Conservation (phyloP, 2,888 invertebrate genomes). For the Rhorus exstirpatorius region DNA sequence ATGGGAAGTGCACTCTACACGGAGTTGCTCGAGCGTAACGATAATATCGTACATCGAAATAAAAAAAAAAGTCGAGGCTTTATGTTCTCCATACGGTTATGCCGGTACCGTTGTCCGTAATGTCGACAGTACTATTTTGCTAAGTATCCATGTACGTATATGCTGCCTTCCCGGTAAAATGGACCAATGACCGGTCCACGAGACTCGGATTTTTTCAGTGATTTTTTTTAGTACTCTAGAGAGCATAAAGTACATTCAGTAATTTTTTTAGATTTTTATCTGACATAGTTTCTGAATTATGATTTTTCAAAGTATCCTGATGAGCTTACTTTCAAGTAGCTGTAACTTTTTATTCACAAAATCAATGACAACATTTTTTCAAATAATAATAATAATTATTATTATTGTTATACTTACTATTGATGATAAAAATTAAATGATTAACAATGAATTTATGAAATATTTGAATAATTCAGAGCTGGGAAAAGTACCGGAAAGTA, state of each 20-base stretch:
- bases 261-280: conserved; percentile 17
- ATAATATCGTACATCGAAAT: conserved; percentile 51
- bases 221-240: background rate
- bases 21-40: conserved; percentile 60
- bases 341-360: background rate
- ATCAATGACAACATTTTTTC: too few relatives aligned
- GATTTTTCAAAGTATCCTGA: background rate
- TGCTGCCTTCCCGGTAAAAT: conserved; percentile 1
- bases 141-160: conserved; percentile 13
- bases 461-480: too few relatives aligned
- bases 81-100: conserved; percentile 44
- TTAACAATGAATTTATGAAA: too few relatives aligned
- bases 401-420: too few relatives aligned
- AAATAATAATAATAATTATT: too few relatives aligned
- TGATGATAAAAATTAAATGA: too few relatives aligned
- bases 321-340: too few relatives aligned
- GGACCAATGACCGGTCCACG: background rate
- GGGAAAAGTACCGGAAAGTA: too few relatives aligned
- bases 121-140: conserved; percentile 24
- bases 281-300: background rate
- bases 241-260: accelerated
- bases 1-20: conserved; percentile 47
- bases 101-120: conserved; percentile 59
- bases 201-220: too few relatives aligned
- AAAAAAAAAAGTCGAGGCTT: conserved; percentile 39